Conservation (phyloP, 2,888 invertebrate species). For the Myathropa florea region DNA sequence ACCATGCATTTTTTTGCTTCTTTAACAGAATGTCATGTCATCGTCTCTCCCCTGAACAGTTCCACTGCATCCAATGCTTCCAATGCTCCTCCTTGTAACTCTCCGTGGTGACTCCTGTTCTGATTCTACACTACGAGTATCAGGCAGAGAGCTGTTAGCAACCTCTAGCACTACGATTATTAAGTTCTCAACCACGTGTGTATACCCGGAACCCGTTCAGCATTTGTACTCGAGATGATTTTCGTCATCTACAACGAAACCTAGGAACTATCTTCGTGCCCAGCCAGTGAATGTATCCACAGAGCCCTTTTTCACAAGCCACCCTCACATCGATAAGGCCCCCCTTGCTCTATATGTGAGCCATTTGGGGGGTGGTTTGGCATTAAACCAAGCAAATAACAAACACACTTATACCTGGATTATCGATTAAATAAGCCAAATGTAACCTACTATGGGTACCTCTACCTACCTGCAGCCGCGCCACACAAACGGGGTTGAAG, state of each 20-base stretch:
- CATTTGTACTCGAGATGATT: background rate
- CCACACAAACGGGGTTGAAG: constrained; percentile 17
- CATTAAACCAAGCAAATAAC: constrained; percentile 48
- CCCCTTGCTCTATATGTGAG: constrained; percentile 18
- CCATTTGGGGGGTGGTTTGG: constrained; percentile 29
- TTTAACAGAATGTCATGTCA: background rate
- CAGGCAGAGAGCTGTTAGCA: background rate
- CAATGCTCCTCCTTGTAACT: background rate
- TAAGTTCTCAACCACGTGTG: background rate
- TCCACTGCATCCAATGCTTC: background rate
- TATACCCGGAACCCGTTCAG: background rate
- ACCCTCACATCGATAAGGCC: background rate
- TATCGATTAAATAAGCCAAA: constrained; percentile 68
- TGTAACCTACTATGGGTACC: constrained; percentile 50
- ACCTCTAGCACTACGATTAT: background rate
- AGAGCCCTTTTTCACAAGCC: background rate
- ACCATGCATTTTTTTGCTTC: too few relatives aligned
- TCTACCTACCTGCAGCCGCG: constrained; percentile 5
- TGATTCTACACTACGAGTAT: background rate
- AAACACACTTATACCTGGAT: constrained; percentile 62
- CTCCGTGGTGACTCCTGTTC: background rate
- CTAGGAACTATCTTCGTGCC: background rate
- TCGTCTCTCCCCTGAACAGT: background rate
- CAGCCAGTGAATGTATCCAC: background rate
- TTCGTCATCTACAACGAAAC: background rate